phyloP scores from a whole-genome alignment of 92 coral and sea anemone genomes.

The Zoanthus solanderi region DNA sequence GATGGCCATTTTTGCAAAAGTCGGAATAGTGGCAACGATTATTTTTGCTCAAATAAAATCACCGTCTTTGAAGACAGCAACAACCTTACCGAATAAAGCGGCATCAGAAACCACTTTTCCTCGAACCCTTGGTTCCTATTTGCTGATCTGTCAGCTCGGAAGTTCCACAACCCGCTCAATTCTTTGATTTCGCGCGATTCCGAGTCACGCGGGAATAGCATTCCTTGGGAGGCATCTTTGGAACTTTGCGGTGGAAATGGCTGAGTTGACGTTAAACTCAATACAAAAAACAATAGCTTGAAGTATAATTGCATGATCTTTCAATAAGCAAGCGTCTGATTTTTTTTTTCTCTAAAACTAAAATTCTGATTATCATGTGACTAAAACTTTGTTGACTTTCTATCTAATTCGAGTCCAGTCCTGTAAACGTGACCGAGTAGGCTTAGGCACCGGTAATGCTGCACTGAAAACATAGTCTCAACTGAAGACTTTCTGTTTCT shows the following conservation, averaged over 20 bases:
- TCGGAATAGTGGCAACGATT: too few relatives aligned
- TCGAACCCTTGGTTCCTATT: constrained; percentile 83
- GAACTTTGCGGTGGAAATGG: constrained; percentile 14
- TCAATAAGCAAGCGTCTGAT: too few relatives aligned
- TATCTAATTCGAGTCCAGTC: background rate
- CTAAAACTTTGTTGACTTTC: background rate
- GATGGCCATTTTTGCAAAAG: too few relatives aligned
- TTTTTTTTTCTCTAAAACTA: background rate
- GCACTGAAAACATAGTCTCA: too few relatives aligned
- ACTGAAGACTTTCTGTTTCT: too few relatives aligned
- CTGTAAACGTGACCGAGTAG: background rate
- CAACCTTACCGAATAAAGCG: constrained; percentile 77
- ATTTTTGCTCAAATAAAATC: background rate
- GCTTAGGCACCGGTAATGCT: too few relatives aligned
- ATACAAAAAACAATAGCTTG: background rate
- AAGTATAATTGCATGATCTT: constrained; percentile 11
- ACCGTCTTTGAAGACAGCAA: background rate
- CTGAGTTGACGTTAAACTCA: constrained; percentile 5
- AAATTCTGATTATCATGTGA: constrained; percentile 26
- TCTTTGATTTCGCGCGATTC: constrained; percentile 96
- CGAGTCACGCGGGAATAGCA: constrained; percentile 90
- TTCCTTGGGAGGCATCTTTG: constrained; percentile 64
- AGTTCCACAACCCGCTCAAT: constrained; percentile 89
- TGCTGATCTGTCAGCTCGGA: constrained; percentile 82
- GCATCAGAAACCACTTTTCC: constrained; percentile 75